Evolutionary conservation across 2,113 vertebrate species (phyloP).

Genomic region (Hyperopisus bebe): DNA sequence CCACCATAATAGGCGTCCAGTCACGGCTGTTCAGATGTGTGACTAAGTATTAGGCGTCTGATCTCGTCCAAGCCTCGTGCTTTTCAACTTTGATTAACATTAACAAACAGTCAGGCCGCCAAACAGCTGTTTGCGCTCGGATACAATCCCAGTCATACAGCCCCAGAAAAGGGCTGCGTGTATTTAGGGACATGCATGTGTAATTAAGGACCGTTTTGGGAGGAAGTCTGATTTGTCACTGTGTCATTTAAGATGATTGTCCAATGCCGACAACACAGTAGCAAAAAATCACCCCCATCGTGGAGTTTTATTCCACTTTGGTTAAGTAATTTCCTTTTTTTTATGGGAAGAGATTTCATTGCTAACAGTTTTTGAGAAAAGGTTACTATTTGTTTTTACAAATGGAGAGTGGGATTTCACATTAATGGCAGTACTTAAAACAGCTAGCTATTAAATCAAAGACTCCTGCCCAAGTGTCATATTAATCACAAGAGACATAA

Average conservation of each 20-base stretch:
- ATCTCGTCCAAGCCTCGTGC: not conserved
- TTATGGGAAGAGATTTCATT: not conserved
- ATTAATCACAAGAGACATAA: not conserved
- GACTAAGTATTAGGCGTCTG: not conserved
- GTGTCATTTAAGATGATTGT: not conserved
- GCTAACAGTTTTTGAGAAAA: not conserved
- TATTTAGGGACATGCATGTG: not conserved
- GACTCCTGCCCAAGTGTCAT: not conserved
- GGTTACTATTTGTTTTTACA: not conserved
- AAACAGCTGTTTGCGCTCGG: not conserved
- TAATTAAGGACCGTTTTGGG: not conserved
- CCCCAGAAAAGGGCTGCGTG: not conserved
- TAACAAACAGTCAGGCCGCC: not conserved
- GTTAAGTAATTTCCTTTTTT: not conserved
- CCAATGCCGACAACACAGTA: not conserved
- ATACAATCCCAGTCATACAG: not conserved
- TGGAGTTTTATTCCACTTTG: not conserved
- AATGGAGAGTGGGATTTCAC: not conserved
- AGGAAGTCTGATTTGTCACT: not conserved
- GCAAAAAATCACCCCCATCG: not conserved
- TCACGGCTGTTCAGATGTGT: slow-evolving; percentile 1
- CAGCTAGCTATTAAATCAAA: not conserved
- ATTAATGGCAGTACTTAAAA: not conserved
- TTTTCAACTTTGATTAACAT: not conserved
- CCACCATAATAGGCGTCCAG: slow-evolving; percentile 29